Base-by-base conservation (phyloP, 2,888 invertebrate species). In the Sipunculus nudus region DNA sequence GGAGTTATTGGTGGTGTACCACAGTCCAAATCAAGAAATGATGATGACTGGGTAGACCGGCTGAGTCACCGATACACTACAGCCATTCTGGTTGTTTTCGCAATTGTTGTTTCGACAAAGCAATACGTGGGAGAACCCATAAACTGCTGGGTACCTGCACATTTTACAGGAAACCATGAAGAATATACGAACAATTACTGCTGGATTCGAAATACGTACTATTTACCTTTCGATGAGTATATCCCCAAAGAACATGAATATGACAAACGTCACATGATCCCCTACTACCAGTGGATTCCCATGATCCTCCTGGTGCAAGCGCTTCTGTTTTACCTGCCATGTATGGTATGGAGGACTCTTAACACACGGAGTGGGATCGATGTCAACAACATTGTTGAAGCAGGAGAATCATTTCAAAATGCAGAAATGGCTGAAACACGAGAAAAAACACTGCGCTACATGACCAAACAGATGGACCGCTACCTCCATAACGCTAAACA, bases 401-500 rank as follows among this genome's bases (percentile, higher is more conserved):
- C 72, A 0, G 72, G 69, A 28, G 72, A 72, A 48, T 64, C 67
- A 10, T 72, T 72, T 61, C 70, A 68, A 48, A 68, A 67, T 41
- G 63, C 68, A 2, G 70, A 71, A 43, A 54, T 53, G 48, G 60
- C 67, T 8, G 69, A 63, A 31, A 62, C 45, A 46, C 50, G 69
- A 23, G 69, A 67, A 16, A 55, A 59, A 32, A 72, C 71, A 3
- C 61, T 72, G 21, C 26, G 47, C 5, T 68, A 57, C 50, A 70
- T 72, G 71, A 70, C 71, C 39, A 70, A 62, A 29, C 70, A 70
- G 41, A 67, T 72, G 69, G 66, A 72, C 55, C 61, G 72, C 67
- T 72, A 84, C 50, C 74, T 86, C 32, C 74, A 78, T 67, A 76
- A 77, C 59, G 80, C 80, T 66, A 63, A 79, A 26, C 79, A 81